Base-by-base conservation (phyloP, 2,888 invertebrate species). In the Epinotia ramella region DNA sequence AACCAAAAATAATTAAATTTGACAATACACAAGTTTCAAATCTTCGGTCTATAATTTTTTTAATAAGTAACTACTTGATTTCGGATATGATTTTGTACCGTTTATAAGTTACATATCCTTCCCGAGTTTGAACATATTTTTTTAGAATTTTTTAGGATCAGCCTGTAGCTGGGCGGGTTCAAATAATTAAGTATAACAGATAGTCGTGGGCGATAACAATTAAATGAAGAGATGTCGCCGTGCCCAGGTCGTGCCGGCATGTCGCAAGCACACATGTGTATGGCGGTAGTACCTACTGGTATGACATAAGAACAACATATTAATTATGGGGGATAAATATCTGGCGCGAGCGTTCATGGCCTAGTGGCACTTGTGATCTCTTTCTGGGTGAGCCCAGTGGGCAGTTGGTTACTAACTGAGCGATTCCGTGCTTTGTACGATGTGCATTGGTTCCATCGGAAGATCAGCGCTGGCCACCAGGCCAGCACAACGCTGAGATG, bases 181-280 rank as follows among this genome's bases (percentile, higher is more conserved):
- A 84, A 86, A 87, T 86, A 85, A 87, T 87, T 88, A 91, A 88
- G 90, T 87, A 89, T 83, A 80, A 80, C 78, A 80, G 92, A 92
- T 92, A 85, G 89, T 91, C 89, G 91, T 90, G 91, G 87, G 78
- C 80, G 92, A 92, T 92, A 89, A 87, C 82, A 84, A 80, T 86
- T 87, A 88, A 90, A 91, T 91, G 87, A 91, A 91, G 91, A 90
- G 89, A 89, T 88, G 84, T 85, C 83, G 85, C 85, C 53, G 66
- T 81, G 81, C 79, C 78, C 81, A 49, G 66, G 79, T 86, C 88
- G 88, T 90, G 90, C 88, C 87, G 66, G 68, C 74, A 80, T 78
- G 78, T 78, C 76, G 80, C 76, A 63, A 74, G 67, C 63, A 71
- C 76, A 69, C 67, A 59, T 63, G 64, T 33, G 57, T 20, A 59